These are phyloP conservation scores for Drosophila grimshawi DNA, from an alignment of 1,140 invertebrate species.

Conservation along the genomic window DNA sequence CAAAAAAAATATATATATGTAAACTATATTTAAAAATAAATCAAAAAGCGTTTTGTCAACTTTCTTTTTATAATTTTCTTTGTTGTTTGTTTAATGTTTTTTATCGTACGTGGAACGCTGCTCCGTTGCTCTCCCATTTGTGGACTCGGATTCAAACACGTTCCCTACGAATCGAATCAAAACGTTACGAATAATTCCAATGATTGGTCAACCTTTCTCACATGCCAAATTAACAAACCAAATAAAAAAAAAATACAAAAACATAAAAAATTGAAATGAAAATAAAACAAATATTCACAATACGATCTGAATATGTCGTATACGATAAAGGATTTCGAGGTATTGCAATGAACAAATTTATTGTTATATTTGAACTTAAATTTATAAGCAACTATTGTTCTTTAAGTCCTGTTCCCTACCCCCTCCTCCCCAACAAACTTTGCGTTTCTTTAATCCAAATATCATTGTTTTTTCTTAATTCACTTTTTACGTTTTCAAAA, in stretches of 20 bases:
- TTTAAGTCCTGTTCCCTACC: constrained; percentile 57
- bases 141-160: constrained; percentile 64
- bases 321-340: constrained; percentile 84
- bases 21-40: constrained; percentile 51
- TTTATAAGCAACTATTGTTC: constrained; percentile 82
- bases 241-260: constrained; percentile 30
- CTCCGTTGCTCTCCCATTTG: constrained; percentile 77
- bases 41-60: constrained; percentile 67
- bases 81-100: constrained; percentile 84
- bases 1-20: constrained; percentile 35
- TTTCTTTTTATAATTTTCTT: constrained; percentile 83
- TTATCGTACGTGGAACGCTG: constrained; percentile 86
- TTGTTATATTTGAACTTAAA: constrained; percentile 81
- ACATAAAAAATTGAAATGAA: constrained; percentile 27
- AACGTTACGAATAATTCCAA: constrained; percentile 53
- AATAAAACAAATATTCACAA: constrained; percentile 25
- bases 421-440: constrained; percentile 32
- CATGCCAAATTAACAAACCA: constrained; percentile 32
- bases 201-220: constrained; percentile 69
- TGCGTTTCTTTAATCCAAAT: constrained; percentile 45
- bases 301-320: constrained; percentile 49
- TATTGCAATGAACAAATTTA: constrained; percentile 83
- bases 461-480: constrained; percentile 50
- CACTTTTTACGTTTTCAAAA: constrained; percentile 52
- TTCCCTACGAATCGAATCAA: constrained; percentile 60